Percentiles rank a stretch among this genome's conserved stretches.
These are phyloP conservation scores for Watsonalla binaria DNA, from an alignment of 2,888 invertebrate species.

Conservation along the genomic window DNA sequence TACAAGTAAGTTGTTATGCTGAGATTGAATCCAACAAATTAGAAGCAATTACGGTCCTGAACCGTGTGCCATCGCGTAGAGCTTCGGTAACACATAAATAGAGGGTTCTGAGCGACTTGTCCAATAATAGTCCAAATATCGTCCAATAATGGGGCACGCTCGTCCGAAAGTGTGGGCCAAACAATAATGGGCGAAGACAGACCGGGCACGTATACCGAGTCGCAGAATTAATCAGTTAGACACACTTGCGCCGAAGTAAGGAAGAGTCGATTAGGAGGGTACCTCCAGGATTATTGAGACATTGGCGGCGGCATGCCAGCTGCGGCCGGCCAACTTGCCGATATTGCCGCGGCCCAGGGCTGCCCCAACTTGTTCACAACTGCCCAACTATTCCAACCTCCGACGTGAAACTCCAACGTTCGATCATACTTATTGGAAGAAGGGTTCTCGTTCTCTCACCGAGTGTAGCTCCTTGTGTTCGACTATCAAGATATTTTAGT, in stretches of 20 bases:
- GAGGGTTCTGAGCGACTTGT: slow-evolving; percentile 40
- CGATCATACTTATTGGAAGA: slow-evolving; percentile 67
- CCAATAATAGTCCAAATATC: slow-evolving; percentile 69
- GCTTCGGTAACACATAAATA: slow-evolving; percentile 66
- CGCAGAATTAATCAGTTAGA: slow-evolving; percentile 77
- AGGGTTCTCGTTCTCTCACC: slow-evolving; percentile 39
- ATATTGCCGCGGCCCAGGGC: slow-evolving; percentile 65
- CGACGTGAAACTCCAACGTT: slow-evolving; percentile 60
- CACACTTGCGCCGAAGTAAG: slow-evolving; percentile 74
- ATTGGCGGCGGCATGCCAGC: slow-evolving; percentile 67
- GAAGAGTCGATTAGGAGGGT: slow-evolving; percentile 76
- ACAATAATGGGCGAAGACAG: slow-evolving; percentile 62
- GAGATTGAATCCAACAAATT: slow-evolving; percentile 64
- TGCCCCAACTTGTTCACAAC: slow-evolving; percentile 68
- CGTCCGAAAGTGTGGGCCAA: slow-evolving; percentile 59
- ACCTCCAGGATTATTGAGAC: slow-evolving; percentile 77
- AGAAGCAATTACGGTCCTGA: slow-evolving; percentile 67
- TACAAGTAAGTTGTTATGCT: slow-evolving; percentile 51
- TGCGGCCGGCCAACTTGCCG: slow-evolving; percentile 67
- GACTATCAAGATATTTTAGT: slow-evolving; percentile 42
- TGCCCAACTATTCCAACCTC: slow-evolving; percentile 60
- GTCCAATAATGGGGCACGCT: slow-evolving; percentile 63
- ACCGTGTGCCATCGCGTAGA: slow-evolving; percentile 54
- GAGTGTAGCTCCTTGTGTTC: slow-evolving; percentile 39
- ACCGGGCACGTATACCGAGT: slow-evolving; percentile 60